Conservation (phyloP, 2,888 invertebrate genomes). For the Timema podura region DNA sequence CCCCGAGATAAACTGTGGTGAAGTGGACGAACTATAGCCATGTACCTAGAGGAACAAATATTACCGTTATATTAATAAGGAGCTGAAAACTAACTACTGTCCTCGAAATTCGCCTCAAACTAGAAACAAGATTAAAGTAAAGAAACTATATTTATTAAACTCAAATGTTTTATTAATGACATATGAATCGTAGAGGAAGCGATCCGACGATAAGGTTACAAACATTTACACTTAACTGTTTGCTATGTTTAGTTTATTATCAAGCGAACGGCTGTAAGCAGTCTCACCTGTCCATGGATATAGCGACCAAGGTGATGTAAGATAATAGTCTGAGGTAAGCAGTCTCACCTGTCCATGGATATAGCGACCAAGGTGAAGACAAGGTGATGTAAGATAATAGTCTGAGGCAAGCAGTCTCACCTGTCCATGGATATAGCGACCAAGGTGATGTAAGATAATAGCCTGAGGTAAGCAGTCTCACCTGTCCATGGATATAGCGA, state of each 20-base stretch:
- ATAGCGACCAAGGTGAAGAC: constrained; percentile 58
- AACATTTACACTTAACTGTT: too few species aligned
- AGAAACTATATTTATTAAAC: too few species aligned
- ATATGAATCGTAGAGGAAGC: too few species aligned
- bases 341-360: constrained; percentile 53
- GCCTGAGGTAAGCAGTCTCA: constrained; percentile 40
- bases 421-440: constrained; percentile 57
- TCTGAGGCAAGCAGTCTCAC: constrained; percentile 44
- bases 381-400: constrained; percentile 53
- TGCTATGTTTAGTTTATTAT: too few species aligned
- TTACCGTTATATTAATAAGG: too few species aligned
- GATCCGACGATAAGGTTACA: too few species aligned
- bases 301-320: constrained; percentile 57
- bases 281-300: constrained; percentile 34
- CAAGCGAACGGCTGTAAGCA: neutral
- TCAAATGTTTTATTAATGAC: too few species aligned
- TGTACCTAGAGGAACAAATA: constrained; percentile 45
- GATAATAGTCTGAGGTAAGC: too few species aligned
- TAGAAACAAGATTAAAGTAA: too few species aligned
- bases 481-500: constrained; percentile 58
- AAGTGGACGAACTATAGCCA: constrained; percentile 55
- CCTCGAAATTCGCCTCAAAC: too few species aligned
- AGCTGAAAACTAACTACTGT: too few species aligned
- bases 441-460: constrained; percentile 54
- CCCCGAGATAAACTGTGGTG: constrained; percentile 50